Evolutionary conservation across 2,888 invertebrate species (phyloP), one percentile per base, ranked within the genome.

Genomic region (Tipula lateralis): DNA sequence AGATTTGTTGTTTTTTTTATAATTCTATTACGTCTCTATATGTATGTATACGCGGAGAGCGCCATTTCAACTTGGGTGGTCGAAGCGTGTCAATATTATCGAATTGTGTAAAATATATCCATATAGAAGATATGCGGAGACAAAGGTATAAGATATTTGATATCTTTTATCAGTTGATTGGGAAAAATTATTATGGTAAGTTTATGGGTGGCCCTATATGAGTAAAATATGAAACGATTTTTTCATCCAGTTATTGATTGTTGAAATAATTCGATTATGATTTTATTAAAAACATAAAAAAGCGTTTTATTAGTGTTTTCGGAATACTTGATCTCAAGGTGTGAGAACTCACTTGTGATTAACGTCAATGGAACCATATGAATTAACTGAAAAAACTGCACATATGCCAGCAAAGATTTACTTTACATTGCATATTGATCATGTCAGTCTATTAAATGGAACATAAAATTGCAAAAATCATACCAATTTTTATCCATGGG

Each of bases 1-100:
- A 50, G 44, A 16, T 50, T 16, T 66, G 1, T 66, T n/a, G n/a
- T n/a, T n/a, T 66, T 50, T 50, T 50, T 66, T 24, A 66, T 66
- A 66, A 66, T 66, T 66, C 66, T 66, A 66, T 66, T 66, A 66
- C 24, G 66, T 66, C 66, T 66, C 7, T 66, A n/a, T 66, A 66
- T 66, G 24, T 24, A 66, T 66, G 36, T 36, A 1, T 36, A 36
- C 12, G 36, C 12, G 24, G 66, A 66, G 66, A 66, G 66, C 66
- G 66, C 66, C 66, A 66, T 66, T n/a, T 66, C 66, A 24, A 24
- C 66, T 66, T 66, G 66, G 66, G 66, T 66, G 66, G 66, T 66
- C 66, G 66, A 66, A 66, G 66, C 66, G 66, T 66, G 66, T 66
- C 66, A 66, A 66, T 66, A 66, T 66, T 24, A 24, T 66, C 19